Percentiles rank a stretch among this genome's conserved stretches.
Evolutionary conservation across 2,113 vertebrate species (phyloP).

Genomic region (Tauraco erythrolophus): DNA sequence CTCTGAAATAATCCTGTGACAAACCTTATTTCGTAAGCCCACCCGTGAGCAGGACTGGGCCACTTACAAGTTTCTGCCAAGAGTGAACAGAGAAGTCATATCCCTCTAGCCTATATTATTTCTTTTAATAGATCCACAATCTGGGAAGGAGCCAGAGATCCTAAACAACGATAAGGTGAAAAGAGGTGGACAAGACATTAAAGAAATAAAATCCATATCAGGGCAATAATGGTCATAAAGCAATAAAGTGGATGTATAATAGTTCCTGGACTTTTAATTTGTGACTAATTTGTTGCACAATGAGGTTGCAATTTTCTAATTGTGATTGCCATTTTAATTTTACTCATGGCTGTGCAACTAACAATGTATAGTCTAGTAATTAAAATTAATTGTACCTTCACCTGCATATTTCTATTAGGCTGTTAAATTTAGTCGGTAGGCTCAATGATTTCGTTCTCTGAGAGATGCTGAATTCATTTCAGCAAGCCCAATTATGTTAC

Average conservation of each 20-base stretch:
- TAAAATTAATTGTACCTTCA: conserved; percentile 94
- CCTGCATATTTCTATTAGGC: conserved; percentile 86
- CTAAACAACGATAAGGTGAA: conserved; percentile 44
- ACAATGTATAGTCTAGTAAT: conserved; percentile 89
- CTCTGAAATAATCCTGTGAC: not conserved
- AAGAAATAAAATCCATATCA: conserved; percentile 58
- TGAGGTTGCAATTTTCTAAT: conserved; percentile 94
- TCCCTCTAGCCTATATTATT: not conserved
- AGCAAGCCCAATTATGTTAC: conserved; percentile 64
- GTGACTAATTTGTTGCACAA: conserved; percentile 94
- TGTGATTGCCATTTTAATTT: conserved; percentile 99
- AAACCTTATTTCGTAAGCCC: not conserved
- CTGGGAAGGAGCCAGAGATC: conserved; percentile 33
- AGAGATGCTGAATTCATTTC: conserved; percentile 74
- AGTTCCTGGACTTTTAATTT: conserved; percentile 81
- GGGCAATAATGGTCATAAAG: conserved; percentile 62
- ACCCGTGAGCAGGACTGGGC: not conserved
- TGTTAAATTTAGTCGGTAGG: conserved; percentile 77
- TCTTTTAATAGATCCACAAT: not conserved
- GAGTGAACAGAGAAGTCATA: not conserved
- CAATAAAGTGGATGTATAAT: conserved; percentile 61
- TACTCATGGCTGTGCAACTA: conserved; percentile 93
- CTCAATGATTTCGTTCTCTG: conserved; percentile 75
- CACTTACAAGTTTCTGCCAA: not conserved
- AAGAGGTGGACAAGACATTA: conserved; percentile 45